Evolutionary conservation across 2,888 invertebrate species (phyloP).

Genomic region (Sminthurinus aureus): DNA sequence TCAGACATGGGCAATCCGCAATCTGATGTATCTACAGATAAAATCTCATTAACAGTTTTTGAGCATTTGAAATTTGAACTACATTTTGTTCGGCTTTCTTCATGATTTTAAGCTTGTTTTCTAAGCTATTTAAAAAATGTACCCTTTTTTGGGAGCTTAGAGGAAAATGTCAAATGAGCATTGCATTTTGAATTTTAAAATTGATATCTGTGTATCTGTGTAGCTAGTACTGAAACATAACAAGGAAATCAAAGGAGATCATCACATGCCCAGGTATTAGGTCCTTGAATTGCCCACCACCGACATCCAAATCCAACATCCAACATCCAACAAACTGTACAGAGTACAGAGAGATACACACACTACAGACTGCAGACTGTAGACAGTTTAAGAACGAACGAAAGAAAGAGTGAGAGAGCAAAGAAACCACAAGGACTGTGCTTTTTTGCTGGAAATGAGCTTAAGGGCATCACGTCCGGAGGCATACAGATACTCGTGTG

Average conservation of each 20-base stretch:
- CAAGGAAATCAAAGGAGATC: too few species aligned
- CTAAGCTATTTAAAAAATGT: too few species aligned
- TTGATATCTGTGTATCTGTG: too few species aligned
- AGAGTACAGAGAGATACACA: background rate
- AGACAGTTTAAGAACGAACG: background rate
- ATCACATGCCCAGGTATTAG: too few species aligned
- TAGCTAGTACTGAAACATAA: too few species aligned
- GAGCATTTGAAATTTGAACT: background rate
- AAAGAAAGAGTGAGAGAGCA: conserved; percentile 21
- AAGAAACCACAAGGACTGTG: conserved; percentile 40
- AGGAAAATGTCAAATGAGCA: too few species aligned
- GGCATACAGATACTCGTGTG: conserved; percentile 32
- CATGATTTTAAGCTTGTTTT: background rate
- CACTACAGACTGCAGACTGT: background rate
- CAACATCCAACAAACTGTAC: background rate
- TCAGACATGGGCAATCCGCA: conserved; percentile 26
- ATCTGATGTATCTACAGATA: too few species aligned
- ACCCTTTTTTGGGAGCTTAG: too few species aligned
- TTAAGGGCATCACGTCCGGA: conserved; percentile 56
- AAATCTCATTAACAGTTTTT: too few species aligned
- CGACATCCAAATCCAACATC: background rate
- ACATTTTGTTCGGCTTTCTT: background rate
- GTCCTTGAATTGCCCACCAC: background rate
- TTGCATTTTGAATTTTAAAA: too few species aligned
- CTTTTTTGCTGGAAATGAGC: conserved; percentile 45